Base-by-base conservation (phyloP, 2,113 vertebrate genomes). In the Tympanuchus pallidicinctus region DNA sequence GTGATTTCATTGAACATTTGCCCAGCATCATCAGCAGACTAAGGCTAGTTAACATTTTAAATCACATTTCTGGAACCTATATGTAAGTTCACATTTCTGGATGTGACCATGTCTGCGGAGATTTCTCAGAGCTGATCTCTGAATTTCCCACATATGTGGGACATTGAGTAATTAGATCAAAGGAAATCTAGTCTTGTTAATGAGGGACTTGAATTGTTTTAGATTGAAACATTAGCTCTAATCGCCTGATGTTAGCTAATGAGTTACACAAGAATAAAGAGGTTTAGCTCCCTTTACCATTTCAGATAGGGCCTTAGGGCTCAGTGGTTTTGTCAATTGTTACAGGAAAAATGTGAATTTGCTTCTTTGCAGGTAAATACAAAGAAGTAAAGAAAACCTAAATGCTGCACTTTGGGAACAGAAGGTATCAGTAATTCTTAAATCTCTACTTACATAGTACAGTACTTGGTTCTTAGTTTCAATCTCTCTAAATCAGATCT, bases 221-320 rank as follows among this genome's bases (percentile, higher is more conserved):
- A 91, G 73, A 90, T 88, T 92, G 88, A 90, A 95, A 91, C 82
- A 82, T 91, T 90, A 82, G 54, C 57, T 76, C 88, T 96, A 96
- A 95, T 94, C 25, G 0, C 87, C 82, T 92, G 94, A 75, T 59
- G 71, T 93, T 43, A 76, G 86, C 59, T 94, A 96, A 95, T 92
- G 93, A 95, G 86, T 94, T 95, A 95, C 69, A 93, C 86, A 94
- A 96, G 80, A 95, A 96, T 93, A 94, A 96, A 96, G 86, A 92
- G 96, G 82, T 96, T 96, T 96, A 96, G 80, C 77, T 93, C 73
- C 54, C 86, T 94, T 94, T 93, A 93, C 88, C 59, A 92, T 88
- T 91, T 91, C 72, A 79, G 63, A 72, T 63, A 34, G 80, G 93
- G 65, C 54, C 76, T 90, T 79, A 88, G 76, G 80, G 54, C 82